Percentiles rank a stretch among this genome's conserved stretches.
These are phyloP conservation scores for Campoplex nolae DNA, from an alignment of 2,888 invertebrate genomes.

Conservation along the genomic window DNA sequence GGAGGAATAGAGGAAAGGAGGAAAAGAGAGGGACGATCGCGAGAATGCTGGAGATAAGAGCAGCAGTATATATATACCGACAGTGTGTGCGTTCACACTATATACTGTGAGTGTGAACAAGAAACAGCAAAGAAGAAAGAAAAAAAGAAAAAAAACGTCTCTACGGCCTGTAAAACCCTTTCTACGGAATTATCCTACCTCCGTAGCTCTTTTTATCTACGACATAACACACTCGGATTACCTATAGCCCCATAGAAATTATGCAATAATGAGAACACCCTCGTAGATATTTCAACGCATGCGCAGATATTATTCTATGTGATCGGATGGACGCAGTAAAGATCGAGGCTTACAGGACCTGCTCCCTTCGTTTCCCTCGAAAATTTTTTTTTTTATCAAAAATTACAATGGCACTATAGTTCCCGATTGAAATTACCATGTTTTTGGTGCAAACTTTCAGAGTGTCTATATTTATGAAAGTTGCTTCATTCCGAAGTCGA, in stretches of 20 bases:
- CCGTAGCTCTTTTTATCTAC: constrained; percentile 35
- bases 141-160: not conserved
- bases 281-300: not conserved
- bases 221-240: constrained; percentile 31
- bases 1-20: not conserved
- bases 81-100: constrained; percentile 67
- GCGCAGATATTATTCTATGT: not conserved
- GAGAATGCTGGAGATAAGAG: constrained; percentile 72
- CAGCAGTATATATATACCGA: constrained; percentile 69
- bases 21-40: constrained; percentile 3
- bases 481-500: not conserved
- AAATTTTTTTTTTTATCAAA: no score
- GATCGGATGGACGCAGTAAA: no score
- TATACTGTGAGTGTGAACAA: constrained; percentile 65
- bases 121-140: not conserved
- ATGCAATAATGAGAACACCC: constrained; percentile 57
- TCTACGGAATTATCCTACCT: constrained; percentile 11
- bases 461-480: not conserved
- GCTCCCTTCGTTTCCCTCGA: no score
- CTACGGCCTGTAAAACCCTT: constrained; percentile 13
- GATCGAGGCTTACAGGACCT: not conserved
- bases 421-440: no score
- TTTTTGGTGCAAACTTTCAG: not conserved
- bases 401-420: no score
- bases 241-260: constrained; percentile 63